Evolutionary conservation across 2,797 vertebrate genomes (phyloP).

Genomic region (Limnodromus scolopaceus): DNA sequence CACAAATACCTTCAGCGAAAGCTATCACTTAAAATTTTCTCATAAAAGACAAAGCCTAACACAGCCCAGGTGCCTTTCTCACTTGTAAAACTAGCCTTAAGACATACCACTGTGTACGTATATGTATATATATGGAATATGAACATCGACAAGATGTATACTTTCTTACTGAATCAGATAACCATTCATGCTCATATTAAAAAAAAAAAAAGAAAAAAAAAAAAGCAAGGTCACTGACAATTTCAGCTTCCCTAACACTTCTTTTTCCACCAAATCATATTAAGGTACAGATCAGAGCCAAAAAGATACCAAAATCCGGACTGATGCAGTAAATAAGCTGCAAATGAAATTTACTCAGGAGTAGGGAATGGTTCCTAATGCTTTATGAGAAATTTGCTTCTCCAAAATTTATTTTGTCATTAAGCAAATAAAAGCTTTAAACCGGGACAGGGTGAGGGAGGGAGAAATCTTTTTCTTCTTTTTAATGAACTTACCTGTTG

Average conservation of each 20-base stretch:
- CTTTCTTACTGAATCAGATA: background rate
- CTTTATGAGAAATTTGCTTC: background rate
- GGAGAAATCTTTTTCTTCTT: conserved; percentile 24
- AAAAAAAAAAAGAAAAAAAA: background rate
- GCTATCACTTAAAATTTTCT: background rate
- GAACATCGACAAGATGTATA: background rate
- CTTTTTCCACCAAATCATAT: background rate
- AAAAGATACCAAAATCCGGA: background rate
- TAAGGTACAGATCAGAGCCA: background rate
- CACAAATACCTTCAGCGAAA: background rate
- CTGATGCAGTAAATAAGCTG: background rate
- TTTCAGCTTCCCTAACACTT: background rate
- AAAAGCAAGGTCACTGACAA: background rate
- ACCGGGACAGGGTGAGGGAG: background rate
- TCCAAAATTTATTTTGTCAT: background rate
- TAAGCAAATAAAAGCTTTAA: conserved; percentile 22
- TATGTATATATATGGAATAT: background rate
- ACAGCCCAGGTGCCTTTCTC: background rate
- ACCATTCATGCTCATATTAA: background rate
- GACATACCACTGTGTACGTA: background rate
- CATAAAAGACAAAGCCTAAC: background rate
- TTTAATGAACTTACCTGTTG: conserved; percentile 85
- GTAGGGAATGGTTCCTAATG: conserved; percentile 35
- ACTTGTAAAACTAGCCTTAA: background rate
- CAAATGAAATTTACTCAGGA: conserved; percentile 4